Evolutionary conservation across 2,797 vertebrate genomes (phyloP), one percentile per base, ranked within the genome.

Genomic region (Alosa sapidissima): DNA sequence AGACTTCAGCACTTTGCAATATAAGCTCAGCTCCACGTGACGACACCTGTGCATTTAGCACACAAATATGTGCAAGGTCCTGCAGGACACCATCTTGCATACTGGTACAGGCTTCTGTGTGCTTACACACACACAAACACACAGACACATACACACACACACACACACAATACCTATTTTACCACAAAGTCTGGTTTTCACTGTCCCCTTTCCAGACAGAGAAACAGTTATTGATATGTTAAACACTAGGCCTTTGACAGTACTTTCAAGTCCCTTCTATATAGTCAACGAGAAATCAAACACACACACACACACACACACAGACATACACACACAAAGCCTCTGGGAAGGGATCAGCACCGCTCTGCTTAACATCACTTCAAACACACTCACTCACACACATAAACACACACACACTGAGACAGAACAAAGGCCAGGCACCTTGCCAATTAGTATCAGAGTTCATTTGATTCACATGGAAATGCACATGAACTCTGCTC

Each of bases 341-440:
- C 60, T 62, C 60, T 62, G 60, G 60, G 60, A 62, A 62, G 60
- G 60, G 60, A 62, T 62, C 60, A 62, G 60, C 60, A 62, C 24
- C 60, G 60, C 60, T 24, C 24, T 62, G 60, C 10, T 62, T 62
- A 62, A 62, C 24, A 28, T 62, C 21, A 24, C 21, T 62, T 62
- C 24, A n/a, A 54, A 84, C 49, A 14, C 48, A 84, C 16, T 52
- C 16, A 19, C 24, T 33, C 24, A 36, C 33, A 0, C 14, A 21
- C 83, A 52, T 48, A 36, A 65, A 21, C 21, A 68, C 60, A 65
- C 82, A 24, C 82, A 62, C 54, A 62, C 33, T 62, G n/a, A 75
- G 45, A 52, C 62, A 83, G 24, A 65, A 62, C 60, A 62, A 62
- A 9, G n/a, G 60, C 60, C 24, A 62, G 60, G 60, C 60, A 9